Percentiles rank a stretch among this genome's conserved stretches.
Conservation (phyloP, 2,888 invertebrate species). For the Conomelus anceps region DNA sequence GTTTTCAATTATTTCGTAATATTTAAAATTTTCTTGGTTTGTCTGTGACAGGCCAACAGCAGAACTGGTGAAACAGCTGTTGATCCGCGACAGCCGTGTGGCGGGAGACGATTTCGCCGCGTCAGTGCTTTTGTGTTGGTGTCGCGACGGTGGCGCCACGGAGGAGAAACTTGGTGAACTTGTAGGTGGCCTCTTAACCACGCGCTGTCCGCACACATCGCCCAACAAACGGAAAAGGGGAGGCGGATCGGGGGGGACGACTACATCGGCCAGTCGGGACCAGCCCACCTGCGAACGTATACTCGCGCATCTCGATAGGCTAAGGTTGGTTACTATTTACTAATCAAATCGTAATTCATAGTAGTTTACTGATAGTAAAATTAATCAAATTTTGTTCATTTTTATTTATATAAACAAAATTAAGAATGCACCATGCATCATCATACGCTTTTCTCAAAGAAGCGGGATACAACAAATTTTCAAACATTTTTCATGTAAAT, state of each 20-base stretch:
- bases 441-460: too few relatives aligned
- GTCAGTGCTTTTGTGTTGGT: constrained; percentile 89
- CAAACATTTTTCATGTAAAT: too few relatives aligned
- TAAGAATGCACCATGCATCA: too few relatives aligned
- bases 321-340: constrained; percentile 53
- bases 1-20: too few relatives aligned
- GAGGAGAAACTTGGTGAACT: constrained; percentile 83
- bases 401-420: too few relatives aligned
- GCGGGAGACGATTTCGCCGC: constrained; percentile 82
- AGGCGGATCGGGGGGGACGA: constrained; percentile 14
- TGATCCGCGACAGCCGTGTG: constrained; percentile 65
- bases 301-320: constrained; percentile 85
- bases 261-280: constrained; percentile 31
- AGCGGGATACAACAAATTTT: too few relatives aligned
- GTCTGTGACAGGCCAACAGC: constrained; percentile 59
- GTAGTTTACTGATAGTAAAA: too few relatives aligned
- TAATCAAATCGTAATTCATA: constrained; percentile 27
- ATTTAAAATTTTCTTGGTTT: constrained; percentile 1
- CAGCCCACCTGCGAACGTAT: constrained; percentile 49
- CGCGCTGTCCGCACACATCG: constrained; percentile 72
- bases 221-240: constrained; percentile 66
- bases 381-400: too few relatives aligned
- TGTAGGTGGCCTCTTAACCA: constrained; percentile 68
- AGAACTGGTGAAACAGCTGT: constrained; percentile 75
- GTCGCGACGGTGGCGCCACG: constrained; percentile 81